Evolutionary conservation across 2,888 invertebrate species (phyloP).

Genomic region (Nephrotoma appendiculata): DNA sequence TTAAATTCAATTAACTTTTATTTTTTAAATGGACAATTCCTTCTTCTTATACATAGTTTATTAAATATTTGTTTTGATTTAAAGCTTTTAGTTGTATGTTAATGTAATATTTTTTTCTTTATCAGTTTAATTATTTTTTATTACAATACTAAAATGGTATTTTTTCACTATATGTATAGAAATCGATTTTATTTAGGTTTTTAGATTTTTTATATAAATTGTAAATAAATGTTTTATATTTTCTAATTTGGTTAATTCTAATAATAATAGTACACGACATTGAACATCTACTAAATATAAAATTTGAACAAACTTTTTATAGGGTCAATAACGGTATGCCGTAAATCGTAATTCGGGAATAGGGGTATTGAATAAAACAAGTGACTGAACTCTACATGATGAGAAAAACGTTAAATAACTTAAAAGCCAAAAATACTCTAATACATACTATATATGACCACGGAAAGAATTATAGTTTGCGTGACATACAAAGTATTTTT

Average conservation of each 20-base stretch:
- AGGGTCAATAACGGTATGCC: background rate
- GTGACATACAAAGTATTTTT: background rate
- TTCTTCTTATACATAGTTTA: background rate
- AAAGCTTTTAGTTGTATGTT: background rate
- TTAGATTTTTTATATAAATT: background rate
- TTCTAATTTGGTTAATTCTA: background rate
- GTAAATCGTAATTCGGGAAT: background rate
- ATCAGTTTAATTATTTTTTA: background rate
- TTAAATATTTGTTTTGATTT: background rate
- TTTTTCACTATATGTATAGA: background rate
- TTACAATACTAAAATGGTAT: background rate
- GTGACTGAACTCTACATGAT: background rate
- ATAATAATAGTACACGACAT: background rate
- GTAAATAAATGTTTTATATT: background rate
- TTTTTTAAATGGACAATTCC: background rate
- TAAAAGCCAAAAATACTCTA: background rate
- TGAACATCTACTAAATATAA: background rate
- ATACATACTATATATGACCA: background rate
- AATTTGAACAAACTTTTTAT: background rate
- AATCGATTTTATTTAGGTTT: background rate
- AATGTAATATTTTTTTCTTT: background rate
- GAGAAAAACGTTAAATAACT: background rate
- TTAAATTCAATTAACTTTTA: background rate
- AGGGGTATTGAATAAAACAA: background rate
- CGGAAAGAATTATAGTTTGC: background rate